Evolutionary conservation across 2,888 invertebrate genomes (phyloP).

Genomic region (Chrysotoxum bicinctum): DNA sequence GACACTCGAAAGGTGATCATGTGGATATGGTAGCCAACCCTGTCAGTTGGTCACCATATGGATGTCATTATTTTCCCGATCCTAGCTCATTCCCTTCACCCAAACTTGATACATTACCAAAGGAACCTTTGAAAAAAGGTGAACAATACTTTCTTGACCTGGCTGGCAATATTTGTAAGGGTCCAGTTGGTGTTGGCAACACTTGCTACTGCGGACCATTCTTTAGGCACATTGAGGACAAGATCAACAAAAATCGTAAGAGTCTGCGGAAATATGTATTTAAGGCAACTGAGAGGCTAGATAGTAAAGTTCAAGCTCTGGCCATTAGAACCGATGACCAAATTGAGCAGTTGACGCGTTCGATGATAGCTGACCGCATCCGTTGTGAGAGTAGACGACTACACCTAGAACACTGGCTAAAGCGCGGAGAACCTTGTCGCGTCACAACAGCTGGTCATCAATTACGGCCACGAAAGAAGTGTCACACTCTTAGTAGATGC

Average conservation of each 20-base stretch:
- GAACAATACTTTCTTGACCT: slow-evolving; percentile 97
- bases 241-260: slow-evolving; percentile 88
- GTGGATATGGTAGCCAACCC: slow-evolving; percentile 78
- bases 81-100: slow-evolving; percentile 92
- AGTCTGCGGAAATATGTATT: slow-evolving; percentile 85
- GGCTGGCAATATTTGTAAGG: slow-evolving; percentile 96
- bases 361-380: slow-evolving; percentile 79
- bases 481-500: slow-evolving; percentile 85
- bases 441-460: slow-evolving; percentile 82
- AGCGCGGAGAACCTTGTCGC: slow-evolving; percentile 85
- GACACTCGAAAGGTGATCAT: slow-evolving; percentile 79
- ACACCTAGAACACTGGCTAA: slow-evolving; percentile 88
- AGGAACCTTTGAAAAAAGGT: slow-evolving; percentile 92
- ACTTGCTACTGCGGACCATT: slow-evolving; percentile 96
- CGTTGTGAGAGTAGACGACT: slow-evolving; percentile 84
- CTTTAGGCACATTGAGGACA: slow-evolving; percentile 93
- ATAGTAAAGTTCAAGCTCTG: slow-evolving; percentile 90
- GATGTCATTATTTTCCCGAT: slow-evolving; percentile 95
- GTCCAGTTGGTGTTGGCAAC: slow-evolving; percentile 96
- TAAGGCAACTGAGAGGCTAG: slow-evolving; percentile 89
- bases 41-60: slow-evolving; percentile 92
- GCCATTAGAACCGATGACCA: slow-evolving; percentile 89
- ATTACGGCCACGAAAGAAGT: slow-evolving; percentile 84
- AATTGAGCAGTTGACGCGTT: slow-evolving; percentile 86
- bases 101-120: slow-evolving; percentile 91